Evolutionary conservation across 2,888 invertebrate species (phyloP).

Genomic region (Lepetodrilus schrolli): DNA sequence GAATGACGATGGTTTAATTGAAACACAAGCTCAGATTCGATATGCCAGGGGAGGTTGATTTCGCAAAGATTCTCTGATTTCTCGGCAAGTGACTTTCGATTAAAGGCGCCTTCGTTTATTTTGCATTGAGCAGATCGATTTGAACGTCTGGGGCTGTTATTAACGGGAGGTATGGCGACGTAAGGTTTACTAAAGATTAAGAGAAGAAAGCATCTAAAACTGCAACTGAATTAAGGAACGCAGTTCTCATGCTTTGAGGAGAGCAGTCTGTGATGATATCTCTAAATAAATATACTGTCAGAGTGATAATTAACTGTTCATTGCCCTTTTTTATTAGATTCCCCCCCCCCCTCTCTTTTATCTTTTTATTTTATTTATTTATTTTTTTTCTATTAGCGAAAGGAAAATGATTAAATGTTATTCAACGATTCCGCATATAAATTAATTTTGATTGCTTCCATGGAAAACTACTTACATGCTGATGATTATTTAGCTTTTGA

Average conservation of each 20-base stretch:
- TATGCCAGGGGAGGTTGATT: neutral
- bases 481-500: too few species aligned
- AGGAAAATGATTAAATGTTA: too few species aligned
- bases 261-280: neutral
- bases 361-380: too few species aligned
- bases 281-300: constrained; percentile 11
- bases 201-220: constrained; percentile 4
- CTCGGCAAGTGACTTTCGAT: neutral
- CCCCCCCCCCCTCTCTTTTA: too few species aligned
- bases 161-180: constrained; percentile 13
- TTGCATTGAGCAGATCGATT: constrained; percentile 7
- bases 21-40: too few species aligned
- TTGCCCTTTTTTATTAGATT: too few species aligned
- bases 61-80: constrained; percentile 20
- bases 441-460: too few species aligned
- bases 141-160: neutral
- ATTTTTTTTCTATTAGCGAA: too few species aligned
- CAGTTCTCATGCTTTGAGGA: neutral
- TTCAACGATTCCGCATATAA: too few species aligned
- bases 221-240: neutral
- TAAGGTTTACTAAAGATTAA: constrained; percentile 14
- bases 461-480: too few species aligned
- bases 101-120: neutral
- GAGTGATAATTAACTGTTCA: neutral
- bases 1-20: constrained; percentile 25